phyloP scores from a whole-genome alignment of 2,113 vertebrate species.

The Seriola rivoliana region DNA sequence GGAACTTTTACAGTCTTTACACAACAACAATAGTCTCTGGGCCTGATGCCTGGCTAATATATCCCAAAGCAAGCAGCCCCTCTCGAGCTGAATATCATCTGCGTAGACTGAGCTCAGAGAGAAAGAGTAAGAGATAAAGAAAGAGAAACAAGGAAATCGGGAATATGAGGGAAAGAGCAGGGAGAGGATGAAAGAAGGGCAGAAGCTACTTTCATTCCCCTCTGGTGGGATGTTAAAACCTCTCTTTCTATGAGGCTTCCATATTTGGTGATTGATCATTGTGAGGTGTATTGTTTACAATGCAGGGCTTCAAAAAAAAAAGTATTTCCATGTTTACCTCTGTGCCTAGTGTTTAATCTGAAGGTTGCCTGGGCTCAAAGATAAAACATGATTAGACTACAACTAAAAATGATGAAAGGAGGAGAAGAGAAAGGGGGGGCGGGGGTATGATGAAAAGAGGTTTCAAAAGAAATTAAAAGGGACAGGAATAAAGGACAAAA shows the following conservation, averaged over 20 bases:
- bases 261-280: constrained; percentile 5
- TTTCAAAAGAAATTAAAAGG: constrained; percentile 44
- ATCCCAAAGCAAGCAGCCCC: constrained; percentile 35
- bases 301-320: constrained; percentile 39
- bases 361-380: constrained; percentile 56
- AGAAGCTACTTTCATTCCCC: constrained; percentile 21
- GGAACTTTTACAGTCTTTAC: constrained; percentile 24
- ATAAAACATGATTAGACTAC: constrained; percentile 61
- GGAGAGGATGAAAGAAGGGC: neutral
- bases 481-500: constrained; percentile 46
- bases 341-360: constrained; percentile 45
- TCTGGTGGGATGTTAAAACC: constrained; percentile 25
- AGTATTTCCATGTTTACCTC: constrained; percentile 43
- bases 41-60: constrained; percentile 29
- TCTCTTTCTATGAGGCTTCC: neutral
- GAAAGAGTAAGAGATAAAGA: constrained; percentile 18
- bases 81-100: constrained; percentile 38
- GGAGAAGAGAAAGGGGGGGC: neutral
- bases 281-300: constrained; percentile 14
- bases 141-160: neutral
- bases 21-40: constrained; percentile 25
- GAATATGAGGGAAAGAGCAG: neutral
- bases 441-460: constrained; percentile 31
- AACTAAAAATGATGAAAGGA: constrained; percentile 58
- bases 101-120: constrained; percentile 12